These are phyloP conservation scores for Muntiacus reevesi DNA, from an alignment of 2,113 vertebrate species.

Conservation along the genomic window DNA sequence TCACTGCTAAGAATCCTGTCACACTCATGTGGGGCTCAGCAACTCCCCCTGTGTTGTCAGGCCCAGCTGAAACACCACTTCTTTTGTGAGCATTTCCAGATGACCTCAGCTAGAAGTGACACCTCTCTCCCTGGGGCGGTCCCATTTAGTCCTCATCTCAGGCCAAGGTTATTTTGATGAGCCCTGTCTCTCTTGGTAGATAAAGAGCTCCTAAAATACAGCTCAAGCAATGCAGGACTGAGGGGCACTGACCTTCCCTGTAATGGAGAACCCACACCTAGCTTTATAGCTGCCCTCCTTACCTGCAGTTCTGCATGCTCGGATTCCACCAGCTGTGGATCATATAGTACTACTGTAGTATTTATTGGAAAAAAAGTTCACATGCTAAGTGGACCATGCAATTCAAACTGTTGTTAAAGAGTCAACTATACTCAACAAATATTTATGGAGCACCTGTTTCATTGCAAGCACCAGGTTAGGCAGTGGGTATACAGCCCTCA, in stretches of 20 bases:
- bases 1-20: neutral
- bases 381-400: neutral
- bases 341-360: neutral
- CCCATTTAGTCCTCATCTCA: neutral
- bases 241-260: neutral
- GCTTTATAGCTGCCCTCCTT: neutral
- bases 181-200: neutral
- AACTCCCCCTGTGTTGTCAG: neutral
- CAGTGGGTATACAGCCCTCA: neutral
- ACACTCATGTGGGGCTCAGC: neutral
- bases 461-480: neutral
- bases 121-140: neutral
- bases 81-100: neutral
- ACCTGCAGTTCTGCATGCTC: neutral
- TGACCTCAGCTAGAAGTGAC: neutral
- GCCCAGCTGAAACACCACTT: neutral
- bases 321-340: neutral
- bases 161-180: neutral
- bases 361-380: neutral
- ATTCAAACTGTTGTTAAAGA: neutral
- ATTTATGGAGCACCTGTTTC: neutral
- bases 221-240: neutral
- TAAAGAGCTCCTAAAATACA: neutral
- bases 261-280: neutral
- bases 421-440: neutral